Evolutionary conservation across 1,140 invertebrate genomes (phyloP), one percentile per base, ranked within the genome.

Genomic region (Hyles euphorbiae): DNA sequence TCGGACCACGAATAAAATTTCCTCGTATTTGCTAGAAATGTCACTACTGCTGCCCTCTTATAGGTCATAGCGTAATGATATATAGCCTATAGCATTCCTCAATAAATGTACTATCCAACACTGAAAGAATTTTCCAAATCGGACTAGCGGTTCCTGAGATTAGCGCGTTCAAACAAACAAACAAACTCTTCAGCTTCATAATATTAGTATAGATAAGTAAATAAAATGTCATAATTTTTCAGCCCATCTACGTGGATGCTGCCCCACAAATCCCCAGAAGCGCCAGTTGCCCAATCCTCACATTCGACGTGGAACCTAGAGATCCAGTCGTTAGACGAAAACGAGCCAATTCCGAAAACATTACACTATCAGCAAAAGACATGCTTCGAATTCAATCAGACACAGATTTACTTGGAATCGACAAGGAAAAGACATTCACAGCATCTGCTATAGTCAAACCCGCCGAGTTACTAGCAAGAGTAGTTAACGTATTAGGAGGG

Each of bases 361-460:
- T 90, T 44, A 69, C 80, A 48, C 71, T 87, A 12, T 72, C 76
- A 3, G 81, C 88, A 12, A 83, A 84, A 48, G 87, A 90, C 61
- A 86, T 94, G 46, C 83, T 90, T n/a, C 87, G 92, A 34, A 92
- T 93, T 34, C 92, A 93, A 56, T 95, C 94, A 3, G 94, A 95
- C 72, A 94, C 93, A 0, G 94, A 96, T 78, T 81, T 96, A 10
- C 91, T 93, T 67, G 90, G 92, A 33, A 95, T 96, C 58, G 94
- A 96, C 69, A 93, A 93, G 69, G 92, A 92, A 56, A 93, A 93
- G 58, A 96, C 95, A 0, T 96, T 96, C 75, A 91, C 90, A 56
- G 90, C 84, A 51, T 90, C 87, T 65, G 90, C 91, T 10, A 91
- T 93, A 60, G 90, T 95, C 1, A 92, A 95, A 70, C 94, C 94